phyloP scores from a whole-genome alignment of 2,888 invertebrate genomes.

The Ischnus inquisitorius region DNA sequence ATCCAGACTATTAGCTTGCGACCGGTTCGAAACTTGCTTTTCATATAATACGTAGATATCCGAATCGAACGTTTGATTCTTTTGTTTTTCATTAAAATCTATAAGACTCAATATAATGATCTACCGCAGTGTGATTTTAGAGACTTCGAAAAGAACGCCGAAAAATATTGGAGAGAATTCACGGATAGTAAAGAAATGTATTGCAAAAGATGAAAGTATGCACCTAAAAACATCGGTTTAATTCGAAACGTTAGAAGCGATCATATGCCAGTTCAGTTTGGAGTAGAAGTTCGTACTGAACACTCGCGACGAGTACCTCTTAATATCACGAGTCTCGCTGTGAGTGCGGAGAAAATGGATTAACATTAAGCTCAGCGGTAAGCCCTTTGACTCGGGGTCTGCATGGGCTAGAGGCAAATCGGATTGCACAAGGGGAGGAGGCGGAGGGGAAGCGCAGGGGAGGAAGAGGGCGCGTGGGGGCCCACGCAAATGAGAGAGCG shows the following conservation, averaged over 20 bases:
- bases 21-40: too few species aligned
- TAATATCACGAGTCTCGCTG: constrained; percentile 57
- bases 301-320: constrained; percentile 57
- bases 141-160: too few species aligned
- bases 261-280: constrained; percentile 41
- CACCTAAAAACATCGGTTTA: not conserved
- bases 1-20: too few species aligned
- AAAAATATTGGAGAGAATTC: too few species aligned
- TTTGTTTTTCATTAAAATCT: too few species aligned
- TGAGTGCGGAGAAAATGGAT: constrained; percentile 76
- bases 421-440: not conserved
- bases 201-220: too few species aligned
- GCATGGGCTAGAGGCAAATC: constrained; percentile 33
- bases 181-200: too few species aligned
- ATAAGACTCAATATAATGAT: too few species aligned
- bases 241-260: constrained; percentile 4
- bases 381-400: constrained; percentile 62
- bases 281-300: constrained; percentile 26
- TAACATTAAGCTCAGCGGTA: constrained; percentile 76
- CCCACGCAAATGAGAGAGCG: constrained; percentile 24
- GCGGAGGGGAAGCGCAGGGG: too few species aligned
- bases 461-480: not conserved
- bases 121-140: too few species aligned
- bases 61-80: too few species aligned
- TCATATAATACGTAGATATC: too few species aligned